These are phyloP conservation scores for Hypotaenidia philippensis DNA, from an alignment of 2,797 vertebrate genomes.

Conservation along the genomic window DNA sequence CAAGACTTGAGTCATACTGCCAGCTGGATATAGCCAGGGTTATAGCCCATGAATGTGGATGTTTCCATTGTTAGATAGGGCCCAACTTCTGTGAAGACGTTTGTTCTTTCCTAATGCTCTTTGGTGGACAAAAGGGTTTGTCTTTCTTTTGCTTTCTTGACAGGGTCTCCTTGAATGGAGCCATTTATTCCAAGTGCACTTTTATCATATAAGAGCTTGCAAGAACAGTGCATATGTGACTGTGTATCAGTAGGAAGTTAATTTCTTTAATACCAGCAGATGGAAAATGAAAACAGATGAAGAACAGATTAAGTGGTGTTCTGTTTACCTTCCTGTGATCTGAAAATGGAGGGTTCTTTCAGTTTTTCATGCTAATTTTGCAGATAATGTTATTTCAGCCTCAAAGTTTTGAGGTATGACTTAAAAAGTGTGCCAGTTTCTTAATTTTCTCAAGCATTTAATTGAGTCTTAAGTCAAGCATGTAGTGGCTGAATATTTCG, in stretches of 20 bases:
- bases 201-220: not conserved
- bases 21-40: not conserved
- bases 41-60: not conserved
- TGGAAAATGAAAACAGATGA: not conserved
- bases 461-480: not conserved
- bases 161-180: not conserved
- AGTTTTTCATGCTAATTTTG: not conserved
- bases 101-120: not conserved
- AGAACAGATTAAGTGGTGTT: not conserved
- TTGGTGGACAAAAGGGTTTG: not conserved
- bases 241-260: not conserved
- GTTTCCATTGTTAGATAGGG: fast-evolving
- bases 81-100: not conserved
- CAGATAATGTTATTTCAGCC: not conserved
- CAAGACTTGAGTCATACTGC: not conserved
- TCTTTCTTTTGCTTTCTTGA: not conserved
- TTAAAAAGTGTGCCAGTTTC: not conserved
- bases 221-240: not conserved
- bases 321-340: not conserved
- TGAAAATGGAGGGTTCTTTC: not conserved
- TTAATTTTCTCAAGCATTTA: not conserved
- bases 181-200: not conserved
- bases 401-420: not conserved
- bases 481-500: not conserved
- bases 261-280: not conserved